Evolutionary conservation across 2,888 invertebrate genomes (phyloP), one percentile per base, ranked within the genome.

Genomic region (Eulithis prunata): DNA sequence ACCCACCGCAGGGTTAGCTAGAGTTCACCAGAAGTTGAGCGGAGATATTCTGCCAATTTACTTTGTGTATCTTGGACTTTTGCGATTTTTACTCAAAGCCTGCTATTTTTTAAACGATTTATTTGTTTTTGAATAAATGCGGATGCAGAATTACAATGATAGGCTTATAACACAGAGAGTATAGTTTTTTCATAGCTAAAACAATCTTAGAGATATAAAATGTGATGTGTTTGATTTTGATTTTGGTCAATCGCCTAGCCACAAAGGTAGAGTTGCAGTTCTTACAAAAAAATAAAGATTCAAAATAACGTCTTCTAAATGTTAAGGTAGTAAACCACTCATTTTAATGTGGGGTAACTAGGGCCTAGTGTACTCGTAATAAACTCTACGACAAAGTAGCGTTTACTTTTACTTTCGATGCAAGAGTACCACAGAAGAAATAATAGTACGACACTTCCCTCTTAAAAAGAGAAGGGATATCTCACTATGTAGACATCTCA

Each of bases 331-430:
- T 21, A 21, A 54, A 51, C 51, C 51, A n/a, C 21, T 7, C 13
- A 52, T 54, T 54, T 53, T 49, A 38, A 45, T 38, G 14, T 45
- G 32, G 32, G 32, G 4, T n/a, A 45, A 45, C 52, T 45, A 45
- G 13, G 45, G 45, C 32, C 13, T 59, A 43, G 52, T 74, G 73
- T 6, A 41, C 41, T 41, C 41, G 8, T 78, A 77, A 78, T 79
- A 81, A 82, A 79, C 77, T 77, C 77, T 81, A 78, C 82, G 75
- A 80, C 82, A 81, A 78, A 83, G 83, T 80, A 82, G 80, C 84
- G 81, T 83, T 86, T 78, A 90, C 90, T 90, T 90, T 90, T 90
- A 90, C 90, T 90, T 90, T 90, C 87, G 78, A 81, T 82, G 81
- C 80, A 81, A 79, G 82, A 80, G 51, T 45, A 57, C 52, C 63